Conservation (phyloP, 2,888 invertebrate species). For the Brachyptera risi region DNA sequence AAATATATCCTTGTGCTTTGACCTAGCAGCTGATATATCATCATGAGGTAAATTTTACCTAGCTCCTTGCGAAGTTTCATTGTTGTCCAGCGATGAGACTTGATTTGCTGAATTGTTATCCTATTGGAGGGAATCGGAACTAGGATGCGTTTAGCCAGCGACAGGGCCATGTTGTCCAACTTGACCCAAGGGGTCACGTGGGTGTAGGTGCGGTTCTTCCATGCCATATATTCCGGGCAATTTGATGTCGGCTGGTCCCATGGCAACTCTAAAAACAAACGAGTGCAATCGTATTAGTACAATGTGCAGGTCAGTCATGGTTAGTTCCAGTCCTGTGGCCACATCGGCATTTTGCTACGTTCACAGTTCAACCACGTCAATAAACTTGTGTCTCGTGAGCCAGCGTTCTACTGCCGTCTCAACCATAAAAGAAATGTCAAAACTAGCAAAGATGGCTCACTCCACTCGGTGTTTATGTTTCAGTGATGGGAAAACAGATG, state of each 20-base stretch:
- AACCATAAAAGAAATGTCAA: too few relatives aligned
- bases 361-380: neutral
- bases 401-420: too few relatives aligned
- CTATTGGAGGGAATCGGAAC: slow-evolving; percentile 62
- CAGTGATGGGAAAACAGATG: too few relatives aligned
- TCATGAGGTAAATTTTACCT: slow-evolving; percentile 47
- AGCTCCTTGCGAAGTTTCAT: slow-evolving; percentile 45
- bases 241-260: slow-evolving; percentile 80
- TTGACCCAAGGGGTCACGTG: slow-evolving; percentile 72
- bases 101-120: slow-evolving; percentile 62
- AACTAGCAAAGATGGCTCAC: too few relatives aligned
- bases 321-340: neutral
- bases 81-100: slow-evolving; percentile 69
- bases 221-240: slow-evolving; percentile 69
- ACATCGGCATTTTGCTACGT: neutral
- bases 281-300: too few relatives aligned
- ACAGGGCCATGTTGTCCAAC: slow-evolving; percentile 61
- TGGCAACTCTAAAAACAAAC: slow-evolving; percentile 69
- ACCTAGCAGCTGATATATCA: too few relatives aligned
- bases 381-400: too few relatives aligned
- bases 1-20: too few relatives aligned
- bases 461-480: too few relatives aligned
- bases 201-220: slow-evolving; percentile 59
- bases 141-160: slow-evolving; percentile 72
- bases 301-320: neutral